phyloP scores from a whole-genome alignment of 2,888 invertebrate species.

The Ptilodon capucinus region DNA sequence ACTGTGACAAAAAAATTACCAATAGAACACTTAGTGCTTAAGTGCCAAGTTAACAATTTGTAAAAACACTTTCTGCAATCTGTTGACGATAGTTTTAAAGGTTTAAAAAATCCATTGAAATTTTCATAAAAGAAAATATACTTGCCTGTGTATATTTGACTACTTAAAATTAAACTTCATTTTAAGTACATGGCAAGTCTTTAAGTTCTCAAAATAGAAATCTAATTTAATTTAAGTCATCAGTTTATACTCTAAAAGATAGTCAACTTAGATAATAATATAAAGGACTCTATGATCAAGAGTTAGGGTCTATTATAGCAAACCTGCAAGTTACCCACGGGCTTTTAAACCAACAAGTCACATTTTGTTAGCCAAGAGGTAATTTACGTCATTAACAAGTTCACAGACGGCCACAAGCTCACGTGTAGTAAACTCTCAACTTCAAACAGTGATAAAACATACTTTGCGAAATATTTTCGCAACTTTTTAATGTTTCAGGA shows the following conservation, averaged over 20 bases:
- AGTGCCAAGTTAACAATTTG: neutral
- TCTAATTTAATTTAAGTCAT: neutral
- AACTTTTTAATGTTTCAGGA: slow-evolving; percentile 74
- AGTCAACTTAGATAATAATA: neutral
- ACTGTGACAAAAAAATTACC: neutral
- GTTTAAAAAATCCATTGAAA: no score
- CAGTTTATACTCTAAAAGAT: neutral
- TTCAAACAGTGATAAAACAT: slow-evolving; percentile 74
- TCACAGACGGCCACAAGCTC: slow-evolving; percentile 58
- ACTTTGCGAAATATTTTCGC: slow-evolving; percentile 59
- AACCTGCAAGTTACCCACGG: slow-evolving; percentile 10
- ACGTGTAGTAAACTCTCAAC: slow-evolving; percentile 59
- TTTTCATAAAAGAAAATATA: neutral
- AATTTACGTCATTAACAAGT: slow-evolving; percentile 64
- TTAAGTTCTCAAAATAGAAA: neutral
- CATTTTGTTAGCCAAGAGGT: slow-evolving; percentile 43
- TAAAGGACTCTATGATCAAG: slow-evolving; percentile 11
- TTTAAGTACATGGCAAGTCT: neutral
- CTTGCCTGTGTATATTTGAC: neutral
- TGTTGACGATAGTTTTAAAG: no score
- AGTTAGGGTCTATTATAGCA: slow-evolving; percentile 4
- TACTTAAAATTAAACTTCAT: neutral
- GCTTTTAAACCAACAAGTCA: slow-evolving; percentile 27
- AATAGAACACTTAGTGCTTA: no score
- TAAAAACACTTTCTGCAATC: no score